These are phyloP conservation scores for Watsonalla binaria DNA, from an alignment of 2,888 invertebrate genomes.

Conservation along the genomic window DNA sequence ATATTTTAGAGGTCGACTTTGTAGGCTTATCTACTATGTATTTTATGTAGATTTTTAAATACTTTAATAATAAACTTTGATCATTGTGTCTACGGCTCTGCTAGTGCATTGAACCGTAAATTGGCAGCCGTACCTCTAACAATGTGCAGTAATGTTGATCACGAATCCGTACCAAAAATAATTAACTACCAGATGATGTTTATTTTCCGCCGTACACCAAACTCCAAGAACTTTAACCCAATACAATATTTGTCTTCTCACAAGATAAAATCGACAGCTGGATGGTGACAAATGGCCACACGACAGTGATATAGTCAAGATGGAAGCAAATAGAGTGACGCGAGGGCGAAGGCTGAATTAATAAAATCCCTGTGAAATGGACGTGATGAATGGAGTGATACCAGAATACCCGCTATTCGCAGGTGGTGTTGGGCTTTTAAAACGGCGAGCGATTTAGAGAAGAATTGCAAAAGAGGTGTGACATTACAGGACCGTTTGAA, in stretches of 20 bases:
- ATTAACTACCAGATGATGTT: neutral
- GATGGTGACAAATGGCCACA: conserved; percentile 4
- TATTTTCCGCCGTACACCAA: neutral
- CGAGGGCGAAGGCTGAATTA: conserved; percentile 28
- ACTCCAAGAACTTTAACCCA: neutral
- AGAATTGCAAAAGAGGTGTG: neutral
- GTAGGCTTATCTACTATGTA: no score
- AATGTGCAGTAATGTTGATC: no score
- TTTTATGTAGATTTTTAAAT: no score
- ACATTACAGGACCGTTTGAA: no score
- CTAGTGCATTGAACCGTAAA: no score
- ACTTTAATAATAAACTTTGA: no score
- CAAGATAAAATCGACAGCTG: neutral
- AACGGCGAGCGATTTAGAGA: conserved; percentile 1
- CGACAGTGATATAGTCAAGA: neutral
- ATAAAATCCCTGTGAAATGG: conserved; percentile 30
- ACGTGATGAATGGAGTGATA: conserved; percentile 39
- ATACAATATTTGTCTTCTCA: neutral
- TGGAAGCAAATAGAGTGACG: conserved; percentile 6
- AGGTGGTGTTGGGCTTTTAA: conserved; percentile 21
- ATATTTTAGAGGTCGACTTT: no score
- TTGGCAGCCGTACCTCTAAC: no score
- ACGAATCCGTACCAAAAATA: no score
- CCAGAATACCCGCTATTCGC: conserved; percentile 23
- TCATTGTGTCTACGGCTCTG: no score